Base-by-base conservation (phyloP, 2,113 vertebrate genomes). In the Geococcyx californianus region DNA sequence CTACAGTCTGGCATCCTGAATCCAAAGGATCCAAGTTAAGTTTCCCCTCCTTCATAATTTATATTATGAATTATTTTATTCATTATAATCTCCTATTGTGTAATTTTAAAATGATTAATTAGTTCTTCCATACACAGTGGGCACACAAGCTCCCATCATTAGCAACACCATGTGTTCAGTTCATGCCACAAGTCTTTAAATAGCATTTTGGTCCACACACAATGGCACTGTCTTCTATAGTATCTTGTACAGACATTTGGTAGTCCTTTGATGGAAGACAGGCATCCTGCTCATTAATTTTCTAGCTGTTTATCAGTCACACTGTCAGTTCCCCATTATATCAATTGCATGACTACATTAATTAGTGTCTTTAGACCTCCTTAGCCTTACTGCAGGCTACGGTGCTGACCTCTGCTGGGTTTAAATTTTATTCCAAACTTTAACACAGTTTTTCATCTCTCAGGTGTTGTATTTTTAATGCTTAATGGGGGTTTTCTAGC, bases 41-140 rank as follows among this genome's bases (percentile, higher is more conserved):
- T 44, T 59, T 69, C 28, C 3, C 8, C 45, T 88, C 13, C 42
- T 18, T 80, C 55, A 62, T 58, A 69, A 3, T 36, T 6, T 59
- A 29, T 54, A 58, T 11, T 26, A 62, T 33, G 9, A 42, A 70
- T 29, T 70, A 13, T 73, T 77, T 31, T 8, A 69, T 80, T 62
- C 76, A 80, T 66, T 80, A 87, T n/a, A 69, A 42, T 24, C 13
- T 74, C 59, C n/a, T 15, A 81, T 34, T 62, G 33, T 74, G 20
- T 63, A 75, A 82, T 89, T 78, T 91, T 47, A 36, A 90, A 86
- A 29, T 83, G 68, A 97, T 94, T 94, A 93, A 95, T 94, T 86
- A 80, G 68, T 94, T 85, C 59, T 77, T 63, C 47, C 47, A n/a
- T 59, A 67, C 16, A 51, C 47, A 81, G 52, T 49, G 73, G 90